Conservation (phyloP, 2,797 vertebrate species). For the Iguana delicatissima region DNA sequence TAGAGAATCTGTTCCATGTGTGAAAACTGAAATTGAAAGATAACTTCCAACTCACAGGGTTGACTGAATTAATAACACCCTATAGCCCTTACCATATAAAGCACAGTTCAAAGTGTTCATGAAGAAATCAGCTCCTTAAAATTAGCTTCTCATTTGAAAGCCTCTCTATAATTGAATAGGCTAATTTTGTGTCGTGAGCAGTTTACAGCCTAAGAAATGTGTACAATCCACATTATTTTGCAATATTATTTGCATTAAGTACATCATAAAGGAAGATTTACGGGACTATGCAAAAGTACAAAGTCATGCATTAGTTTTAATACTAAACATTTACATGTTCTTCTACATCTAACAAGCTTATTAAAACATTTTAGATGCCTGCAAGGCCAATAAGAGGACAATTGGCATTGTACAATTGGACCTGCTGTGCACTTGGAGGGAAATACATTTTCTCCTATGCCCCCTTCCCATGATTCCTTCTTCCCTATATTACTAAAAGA, state of each 20-base stretch:
- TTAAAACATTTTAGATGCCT: not conserved
- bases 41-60: slow-evolving; percentile 28
- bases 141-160: slow-evolving; percentile 73
- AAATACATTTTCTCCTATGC: not conserved
- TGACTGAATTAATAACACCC: slow-evolving; percentile 58
- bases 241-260: slow-evolving; percentile 65
- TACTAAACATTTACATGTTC: slow-evolving; percentile 44
- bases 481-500: too few species aligned
- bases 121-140: slow-evolving; percentile 71
- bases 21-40: slow-evolving; percentile 54
- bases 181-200: slow-evolving; percentile 67
- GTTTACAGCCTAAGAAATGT: slow-evolving; percentile 66
- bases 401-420: not conserved
- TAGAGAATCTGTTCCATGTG: slow-evolving; percentile 42
- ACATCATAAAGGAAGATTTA: slow-evolving; percentile 61
- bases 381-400: not conserved
- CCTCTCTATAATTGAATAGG: slow-evolving; percentile 66
- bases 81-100: slow-evolving; percentile 31
- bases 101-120: slow-evolving; percentile 62
- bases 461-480: not conserved
- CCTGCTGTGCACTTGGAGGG: not conserved
- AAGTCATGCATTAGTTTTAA: slow-evolving; percentile 56
- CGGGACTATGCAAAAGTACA: slow-evolving; percentile 18
- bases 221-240: slow-evolving; percentile 64
- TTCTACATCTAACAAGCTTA: slow-evolving; percentile 41